These are phyloP conservation scores for Cheirogaleus medius DNA, from an alignment of 2,113 vertebrate species.

Conservation along the genomic window DNA sequence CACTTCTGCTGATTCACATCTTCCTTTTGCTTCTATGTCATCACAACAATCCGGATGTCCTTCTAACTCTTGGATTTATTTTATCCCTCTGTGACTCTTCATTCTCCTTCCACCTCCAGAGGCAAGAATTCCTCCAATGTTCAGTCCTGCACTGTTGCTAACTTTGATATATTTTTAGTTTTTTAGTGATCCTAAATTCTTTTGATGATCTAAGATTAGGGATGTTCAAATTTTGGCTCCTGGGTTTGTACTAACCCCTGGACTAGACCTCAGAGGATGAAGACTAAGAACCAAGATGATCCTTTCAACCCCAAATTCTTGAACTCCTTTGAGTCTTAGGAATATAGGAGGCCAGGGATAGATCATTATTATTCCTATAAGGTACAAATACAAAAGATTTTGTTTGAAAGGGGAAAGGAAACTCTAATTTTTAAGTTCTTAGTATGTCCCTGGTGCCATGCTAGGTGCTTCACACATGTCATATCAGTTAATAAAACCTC, in stretches of 20 bases:
- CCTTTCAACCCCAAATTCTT: not conserved
- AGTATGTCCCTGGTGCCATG: not conserved
- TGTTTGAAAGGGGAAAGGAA: slow-evolving; percentile 14
- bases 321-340: not conserved
- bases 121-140: not conserved
- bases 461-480: not conserved
- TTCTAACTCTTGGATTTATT: not conserved
- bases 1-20: not conserved
- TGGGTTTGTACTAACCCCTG: not conserved
- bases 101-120: not conserved
- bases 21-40: not conserved
- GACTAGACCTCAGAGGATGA: not conserved
- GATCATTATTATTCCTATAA: not conserved
- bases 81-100: not conserved
- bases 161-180: not conserved
- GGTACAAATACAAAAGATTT: not conserved
- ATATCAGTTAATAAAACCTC: not conserved
- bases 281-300: not conserved
- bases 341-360: not conserved
- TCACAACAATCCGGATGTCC: not conserved
- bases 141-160: not conserved
- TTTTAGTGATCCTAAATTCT: not conserved
- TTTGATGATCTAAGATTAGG: not conserved
- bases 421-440: slow-evolving; percentile 5
- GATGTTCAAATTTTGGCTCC: not conserved